Base-by-base conservation (phyloP, 30 jellyfish, hydroid and myxozoan genomes). In the Clytia hemisphaerica region DNA sequence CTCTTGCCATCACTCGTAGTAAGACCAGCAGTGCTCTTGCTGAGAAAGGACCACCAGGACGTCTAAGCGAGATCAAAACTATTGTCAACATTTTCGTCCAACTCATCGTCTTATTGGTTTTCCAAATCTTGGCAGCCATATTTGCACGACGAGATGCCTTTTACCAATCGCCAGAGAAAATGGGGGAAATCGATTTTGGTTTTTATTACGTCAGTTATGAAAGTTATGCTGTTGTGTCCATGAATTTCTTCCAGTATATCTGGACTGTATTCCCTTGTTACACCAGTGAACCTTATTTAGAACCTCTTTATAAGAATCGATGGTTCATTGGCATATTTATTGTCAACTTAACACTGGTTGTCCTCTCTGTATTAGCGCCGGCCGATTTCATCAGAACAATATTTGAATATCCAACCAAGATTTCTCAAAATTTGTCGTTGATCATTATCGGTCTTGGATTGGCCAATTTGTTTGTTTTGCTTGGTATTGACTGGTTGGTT, bases 141-240 rank as follows among this genome's bases (percentile, higher is more conserved):
- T 76, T 10, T 61, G 76, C 49, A 6, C 45, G 37, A 29, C 24
- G 36, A 7, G 25, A 4, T 28, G 19, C 37, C 25, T 76, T 86
- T 86, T 76, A 76, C 85, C 42, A 44, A 32, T 79, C 90, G 1
- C 77, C 76, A 0, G 5, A 58, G 12, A 1, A 16, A 9, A 51
- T 38, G 1, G 46, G n/a, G 45, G 28, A 61, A 18, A 16, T 35
- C 18, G 61, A 1, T 29, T 27, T 25, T 4, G 82, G 7, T 15
- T 31, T 59, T 6, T 9, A 4, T 30, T 32, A 63, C 31, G 16
- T 6, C 35, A 68, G 86, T 38, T 66, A 18, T 49, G 90, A 76
- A 26, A 61, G 66, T 27, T 34, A 40, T 32, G 76, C 69, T 1
- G 50, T 60, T 12, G 29, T 62, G 6, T 21, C 61, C 42, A 28